Base-by-base conservation (phyloP, 2,888 invertebrate species). In the Xylota segnis region DNA sequence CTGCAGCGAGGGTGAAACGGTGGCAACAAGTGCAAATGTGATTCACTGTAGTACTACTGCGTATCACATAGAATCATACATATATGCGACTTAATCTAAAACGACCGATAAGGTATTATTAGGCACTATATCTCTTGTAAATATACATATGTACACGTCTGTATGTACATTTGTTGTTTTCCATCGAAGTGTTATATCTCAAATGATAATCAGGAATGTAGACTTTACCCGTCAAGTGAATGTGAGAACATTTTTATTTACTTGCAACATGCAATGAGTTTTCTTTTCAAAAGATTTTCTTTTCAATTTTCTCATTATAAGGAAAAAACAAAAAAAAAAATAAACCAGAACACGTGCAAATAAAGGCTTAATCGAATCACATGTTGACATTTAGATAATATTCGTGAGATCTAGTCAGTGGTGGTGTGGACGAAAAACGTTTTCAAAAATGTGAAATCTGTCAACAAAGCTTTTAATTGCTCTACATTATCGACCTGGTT, bases 21-120 rank as follows among this genome's bases (percentile, higher is more conserved):
- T 16, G 34, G 34, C 6, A 37, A 16, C 14, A 43, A 43, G 43
- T 43, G n/a, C 40, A 40, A 4, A n/a, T 40, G 14, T 43, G 43
- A 43, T 43, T 43, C 43, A 43, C 43, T 43, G 14, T 43, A 14
- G 14, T 43, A 14, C 50, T 43, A 14, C 50, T 61, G 61, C 61
- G 61, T 61, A 61, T 61, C 61, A 14, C 9, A 10, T 27, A 27
- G 43, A 61, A 18, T 61, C 61, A 61, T 59, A 40, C 12, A 1
- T 12, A 37, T 43, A 43, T 61, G 43, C 61, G 61, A 61, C 61
- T 43, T 45, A 61, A 61, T 43, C 61, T 43, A 43, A 43, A 43
- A 14, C 5, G 6, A 43, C 43, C 43, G 43, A 43, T 43, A 43
- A 14, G 2, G 43, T 14, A 43, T 14, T 43, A 43, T 43, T 43